A percentile compares a stretch with the other conserved stretches of the same genome.
Evolutionary conservation across 1,140 invertebrate species (phyloP).

Genomic region (Hesperophylax magnus): DNA sequence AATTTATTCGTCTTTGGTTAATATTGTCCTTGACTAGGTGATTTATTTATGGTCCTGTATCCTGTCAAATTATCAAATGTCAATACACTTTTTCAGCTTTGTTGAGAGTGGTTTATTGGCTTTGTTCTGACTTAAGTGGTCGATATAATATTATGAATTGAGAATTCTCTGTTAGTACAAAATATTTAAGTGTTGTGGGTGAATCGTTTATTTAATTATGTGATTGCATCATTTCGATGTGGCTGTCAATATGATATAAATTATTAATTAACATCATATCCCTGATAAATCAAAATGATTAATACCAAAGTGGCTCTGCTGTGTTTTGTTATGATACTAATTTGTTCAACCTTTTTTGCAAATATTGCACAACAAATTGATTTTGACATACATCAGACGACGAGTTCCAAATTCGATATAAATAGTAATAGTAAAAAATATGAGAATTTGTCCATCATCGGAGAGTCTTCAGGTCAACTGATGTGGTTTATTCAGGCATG

Average conservation of each 20-base stretch:
- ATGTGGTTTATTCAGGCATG: conserved; percentile 86
- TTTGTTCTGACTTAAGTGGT: not conserved
- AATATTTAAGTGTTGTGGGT: too few species aligned
- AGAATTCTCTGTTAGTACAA: too few species aligned
- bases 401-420: conserved; percentile 59
- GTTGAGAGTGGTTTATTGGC: too few species aligned
- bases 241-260: too few species aligned
- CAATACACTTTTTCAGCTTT: too few species aligned
- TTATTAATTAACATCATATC: not conserved
- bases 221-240: not conserved
- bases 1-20: too few species aligned
- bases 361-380: conserved; percentile 67
- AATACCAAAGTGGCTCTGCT: conserved; percentile 64
- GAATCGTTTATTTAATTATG: not conserved
- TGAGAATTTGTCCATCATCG: conserved; percentile 68
- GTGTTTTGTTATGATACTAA: conserved; percentile 62
- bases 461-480: conserved; percentile 72
- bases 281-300: conserved; percentile 60
- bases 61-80: too few species aligned
- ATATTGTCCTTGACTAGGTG: too few species aligned
- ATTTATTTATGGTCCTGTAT: too few species aligned
- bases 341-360: conserved; percentile 66
- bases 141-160: conserved; percentile 55
- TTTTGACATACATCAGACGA: conserved; percentile 64
- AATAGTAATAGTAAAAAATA: conserved; percentile 61